Base-by-base conservation (phyloP, 2,888 invertebrate species). In the Hemicrepidius hirtus region DNA sequence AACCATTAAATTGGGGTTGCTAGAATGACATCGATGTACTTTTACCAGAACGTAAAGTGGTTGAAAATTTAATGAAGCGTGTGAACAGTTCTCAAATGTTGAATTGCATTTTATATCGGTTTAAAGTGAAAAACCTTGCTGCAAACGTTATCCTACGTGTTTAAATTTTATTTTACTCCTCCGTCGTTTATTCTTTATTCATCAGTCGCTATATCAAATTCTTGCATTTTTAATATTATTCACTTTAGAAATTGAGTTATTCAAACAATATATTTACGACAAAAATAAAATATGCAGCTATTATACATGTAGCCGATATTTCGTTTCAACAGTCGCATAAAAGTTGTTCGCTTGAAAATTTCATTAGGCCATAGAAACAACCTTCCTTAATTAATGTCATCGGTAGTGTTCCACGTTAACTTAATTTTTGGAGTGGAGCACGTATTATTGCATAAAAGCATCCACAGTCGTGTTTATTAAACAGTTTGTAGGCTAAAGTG, bases 61-160 rank as follows among this genome's bases (percentile, higher is more conserved):
- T 9, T 57, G 55, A 35, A 57, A 35, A 35, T 57, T 57, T 57
- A 35, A 57, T 57, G 35, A 57, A 57, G 35, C 35, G 0, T 10
- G 21, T 50, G n/a, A 50, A 50, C 55, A 24, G 16, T 37, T 57
- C n/a, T 55, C 13, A 16, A 55, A 35, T 13, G 32, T 6, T 16
- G 13, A 37, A 57, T 24, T 57, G 55, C 55, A 57, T 32, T 37
- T 35, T 37, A 35, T 18, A n/a, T 18, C 9, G 18, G 10, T 24
- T 20, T 28, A 12, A 28, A 53, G 24, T 28, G 53, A 12, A 53
- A 53, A 16, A 49, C 20, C 9, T 1, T 12, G 28, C 53, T 24
- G 5, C 53, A 28, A 28, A 10, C 10, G 21, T n/a, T 16, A 1
- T 24, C 5, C 13, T 53, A 28, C 24, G 24, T 53, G 53, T 28